A percentile compares a stretch with the other conserved stretches of the same genome.
These are phyloP conservation scores for Callinectes sapidus DNA, from an alignment of 2,888 invertebrate genomes.

Conservation along the genomic window DNA sequence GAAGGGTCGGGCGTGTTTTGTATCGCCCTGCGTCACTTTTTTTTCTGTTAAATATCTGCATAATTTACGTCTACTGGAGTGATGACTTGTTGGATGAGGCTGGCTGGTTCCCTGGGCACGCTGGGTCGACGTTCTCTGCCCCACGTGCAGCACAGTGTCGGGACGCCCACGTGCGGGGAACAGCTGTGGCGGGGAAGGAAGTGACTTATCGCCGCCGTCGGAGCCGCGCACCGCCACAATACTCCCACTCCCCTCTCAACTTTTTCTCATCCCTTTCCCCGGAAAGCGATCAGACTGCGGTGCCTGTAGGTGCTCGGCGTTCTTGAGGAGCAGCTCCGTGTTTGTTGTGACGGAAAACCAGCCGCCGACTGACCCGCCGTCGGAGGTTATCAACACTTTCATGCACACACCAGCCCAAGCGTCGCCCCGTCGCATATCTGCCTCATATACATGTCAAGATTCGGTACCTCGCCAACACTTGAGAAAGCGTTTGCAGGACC, in stretches of 20 bases:
- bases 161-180: conserved; percentile 54
- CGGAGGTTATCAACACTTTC: conserved; percentile 27
- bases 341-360: conserved; percentile 33
- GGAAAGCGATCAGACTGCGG: conserved; percentile 3
- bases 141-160: conserved; percentile 45
- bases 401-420: background rate
- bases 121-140: conserved; percentile 1
- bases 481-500: conserved; percentile 2
- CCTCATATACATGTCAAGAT: conserved; percentile 12
- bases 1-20: conserved; percentile 41
- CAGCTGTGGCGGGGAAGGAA: conserved; percentile 58
- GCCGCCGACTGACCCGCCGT: conserved; percentile 19
- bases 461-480: background rate
- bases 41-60: conserved; percentile 40
- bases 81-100: conserved; percentile 33
- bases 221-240: conserved; percentile 45
- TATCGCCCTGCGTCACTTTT: conserved; percentile 31
- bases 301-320: background rate
- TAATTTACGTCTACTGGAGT: conserved; percentile 42
- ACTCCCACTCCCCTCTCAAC: background rate
- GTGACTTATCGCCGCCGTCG: conserved; percentile 58
- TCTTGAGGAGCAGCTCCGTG: background rate
- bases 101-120: conserved; percentile 19
- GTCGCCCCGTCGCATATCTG: conserved; percentile 11
- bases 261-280: conserved; percentile 22